Evolutionary conservation across 2,113 vertebrate genomes (phyloP).

Genomic region (Vicugna pacos): DNA sequence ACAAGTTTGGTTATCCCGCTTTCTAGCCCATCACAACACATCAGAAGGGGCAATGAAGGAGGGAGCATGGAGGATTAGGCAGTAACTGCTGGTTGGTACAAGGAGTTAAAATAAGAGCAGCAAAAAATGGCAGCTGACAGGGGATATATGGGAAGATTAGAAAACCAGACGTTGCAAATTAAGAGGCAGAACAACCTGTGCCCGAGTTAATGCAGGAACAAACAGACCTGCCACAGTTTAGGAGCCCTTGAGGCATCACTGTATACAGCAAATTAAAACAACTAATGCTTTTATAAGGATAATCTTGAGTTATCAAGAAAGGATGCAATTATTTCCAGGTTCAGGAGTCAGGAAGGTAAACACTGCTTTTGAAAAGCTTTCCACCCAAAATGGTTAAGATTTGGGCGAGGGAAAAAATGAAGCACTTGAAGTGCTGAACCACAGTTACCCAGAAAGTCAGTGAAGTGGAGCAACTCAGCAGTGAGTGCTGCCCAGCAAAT

Average conservation of each 20-base stretch:
- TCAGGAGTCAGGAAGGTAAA: conserved; percentile 45
- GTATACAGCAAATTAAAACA: background rate
- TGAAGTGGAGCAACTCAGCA: background rate
- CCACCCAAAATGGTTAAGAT: conserved; percentile 26
- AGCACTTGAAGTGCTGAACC: background rate
- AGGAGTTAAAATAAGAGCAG: conserved; percentile 12
- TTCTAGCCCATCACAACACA: background rate
- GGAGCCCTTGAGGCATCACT: background rate
- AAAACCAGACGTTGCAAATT: conserved; percentile 13
- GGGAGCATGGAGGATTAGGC: background rate
- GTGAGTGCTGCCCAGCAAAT: background rate
- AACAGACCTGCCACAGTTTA: background rate
- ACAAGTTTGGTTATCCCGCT: background rate
- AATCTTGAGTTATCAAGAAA: background rate
- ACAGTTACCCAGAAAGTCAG: background rate
- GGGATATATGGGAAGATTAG: conserved; percentile 25
- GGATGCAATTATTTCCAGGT: background rate
- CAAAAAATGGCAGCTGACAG: conserved; percentile 39
- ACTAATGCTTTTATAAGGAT: background rate
- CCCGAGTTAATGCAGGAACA: background rate
- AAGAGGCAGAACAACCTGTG: conserved; percentile 45
- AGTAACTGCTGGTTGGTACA: background rate
- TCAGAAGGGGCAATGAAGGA: background rate
- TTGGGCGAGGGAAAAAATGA: background rate
- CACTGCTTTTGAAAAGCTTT: conserved; percentile 36